Conservation (phyloP, 2,797 vertebrate species). For the Emys orbicularis region DNA sequence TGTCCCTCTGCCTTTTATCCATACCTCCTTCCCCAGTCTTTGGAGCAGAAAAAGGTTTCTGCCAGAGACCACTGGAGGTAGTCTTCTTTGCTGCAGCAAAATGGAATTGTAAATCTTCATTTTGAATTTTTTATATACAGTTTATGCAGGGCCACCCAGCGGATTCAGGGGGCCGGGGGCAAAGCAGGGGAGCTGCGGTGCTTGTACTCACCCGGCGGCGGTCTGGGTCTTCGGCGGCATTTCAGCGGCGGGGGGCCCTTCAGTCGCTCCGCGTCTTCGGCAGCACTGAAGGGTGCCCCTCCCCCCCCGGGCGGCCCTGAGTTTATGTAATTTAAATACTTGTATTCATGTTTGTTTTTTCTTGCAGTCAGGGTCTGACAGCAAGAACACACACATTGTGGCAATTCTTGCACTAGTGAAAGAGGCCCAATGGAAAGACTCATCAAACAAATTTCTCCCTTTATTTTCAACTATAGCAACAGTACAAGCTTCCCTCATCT, state of each 20-base stretch:
- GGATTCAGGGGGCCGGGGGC: too few relatives aligned
- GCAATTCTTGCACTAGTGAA: background rate
- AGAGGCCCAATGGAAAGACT: background rate
- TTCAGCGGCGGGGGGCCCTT: too few relatives aligned
- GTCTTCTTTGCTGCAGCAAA: background rate
- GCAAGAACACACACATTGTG: background rate
- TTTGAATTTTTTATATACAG: background rate
- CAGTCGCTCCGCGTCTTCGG: too few relatives aligned
- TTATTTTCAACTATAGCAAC: background rate
- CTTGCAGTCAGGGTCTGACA: background rate
- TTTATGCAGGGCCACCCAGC: background rate
- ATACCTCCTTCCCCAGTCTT: background rate
- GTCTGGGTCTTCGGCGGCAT: too few relatives aligned
- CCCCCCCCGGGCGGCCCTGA: too few relatives aligned
- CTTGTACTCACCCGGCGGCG: too few relatives aligned
- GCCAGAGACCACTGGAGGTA: background rate
- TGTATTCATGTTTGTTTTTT: background rate
- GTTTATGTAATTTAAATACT: background rate
- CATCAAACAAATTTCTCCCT: background rate
- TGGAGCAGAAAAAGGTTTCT: background rate
- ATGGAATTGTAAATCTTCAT: background rate
- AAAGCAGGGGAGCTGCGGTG: too few relatives aligned
- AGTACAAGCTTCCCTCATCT: background rate
- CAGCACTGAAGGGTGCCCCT: too few relatives aligned
- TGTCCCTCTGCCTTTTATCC: background rate